Percentiles rank a stretch among this genome's conserved stretches.
Conservation (phyloP, 2,888 invertebrate genomes). For the Hypercompe scribonia region DNA sequence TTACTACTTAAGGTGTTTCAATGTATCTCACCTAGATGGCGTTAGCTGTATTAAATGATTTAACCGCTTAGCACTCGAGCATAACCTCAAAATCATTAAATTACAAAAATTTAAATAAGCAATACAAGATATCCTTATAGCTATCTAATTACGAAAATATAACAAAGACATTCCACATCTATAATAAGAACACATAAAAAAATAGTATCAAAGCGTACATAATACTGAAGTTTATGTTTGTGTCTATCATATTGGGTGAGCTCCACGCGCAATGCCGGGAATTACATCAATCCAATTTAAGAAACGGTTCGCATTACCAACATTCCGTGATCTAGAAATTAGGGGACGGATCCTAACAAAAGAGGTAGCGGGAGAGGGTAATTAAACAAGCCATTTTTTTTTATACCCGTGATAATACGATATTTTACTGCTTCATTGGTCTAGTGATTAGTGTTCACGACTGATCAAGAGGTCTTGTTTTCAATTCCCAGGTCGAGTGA, state of each 20-base stretch:
- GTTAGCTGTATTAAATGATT: neutral
- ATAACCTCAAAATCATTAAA: neutral
- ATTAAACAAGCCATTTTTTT: neutral
- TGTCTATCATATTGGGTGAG: slow-evolving; percentile 68
- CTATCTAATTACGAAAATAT: neutral
- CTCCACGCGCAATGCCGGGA: slow-evolving; percentile 63
- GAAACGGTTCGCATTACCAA: slow-evolving; percentile 75
- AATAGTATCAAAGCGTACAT: slow-evolving; percentile 48
- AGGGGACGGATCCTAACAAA: slow-evolving; percentile 45
- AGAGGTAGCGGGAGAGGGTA: slow-evolving; percentile 23
- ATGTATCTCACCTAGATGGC: neutral
- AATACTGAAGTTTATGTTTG: slow-evolving; percentile 59
- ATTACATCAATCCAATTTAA: slow-evolving; percentile 84
- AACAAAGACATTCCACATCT: neutral
- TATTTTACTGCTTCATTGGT: too few relatives aligned
- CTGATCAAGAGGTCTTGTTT: too few relatives aligned
- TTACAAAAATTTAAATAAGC: neutral
- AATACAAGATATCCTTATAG: neutral
- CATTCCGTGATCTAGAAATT: slow-evolving; percentile 73
- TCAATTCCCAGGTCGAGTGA: too few relatives aligned
- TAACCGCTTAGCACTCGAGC: neutral
- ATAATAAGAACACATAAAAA: slow-evolving; percentile 30
- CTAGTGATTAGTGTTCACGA: too few relatives aligned
- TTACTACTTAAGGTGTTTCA: neutral
- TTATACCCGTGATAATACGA: too few relatives aligned